Evolutionary conservation across 2,113 vertebrate genomes (phyloP).

Genomic region (cattle (Bos taurus)): ARS-UCD2.0 NC_037345.1:32660501-32661000

Average conservation of each 20-base stretch:
- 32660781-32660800: conserved; percentile 28
- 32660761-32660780: background rate
- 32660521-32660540: background rate
- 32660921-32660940: conserved; percentile 62
- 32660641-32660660: background rate
- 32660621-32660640: background rate
- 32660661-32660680: background rate
- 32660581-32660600: background rate
- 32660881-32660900: conserved; percentile 34
- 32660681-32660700: background rate
- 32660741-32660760: background rate
- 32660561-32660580: background rate
- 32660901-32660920: conserved; percentile 55
- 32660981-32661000: conserved; percentile 57
- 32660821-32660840: background rate
- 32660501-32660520: no score
- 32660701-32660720: conserved; percentile 1
- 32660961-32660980: conserved; percentile 71
- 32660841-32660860: background rate
- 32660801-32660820: background rate
- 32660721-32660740: background rate
- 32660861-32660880: background rate
- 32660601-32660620: background rate
- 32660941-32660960: conserved; percentile 61
- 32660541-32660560: background rate